These are phyloP conservation scores for Trichomycterus rosablanca DNA, from an alignment of 2,113 vertebrate species.

Conservation along the genomic window DNA sequence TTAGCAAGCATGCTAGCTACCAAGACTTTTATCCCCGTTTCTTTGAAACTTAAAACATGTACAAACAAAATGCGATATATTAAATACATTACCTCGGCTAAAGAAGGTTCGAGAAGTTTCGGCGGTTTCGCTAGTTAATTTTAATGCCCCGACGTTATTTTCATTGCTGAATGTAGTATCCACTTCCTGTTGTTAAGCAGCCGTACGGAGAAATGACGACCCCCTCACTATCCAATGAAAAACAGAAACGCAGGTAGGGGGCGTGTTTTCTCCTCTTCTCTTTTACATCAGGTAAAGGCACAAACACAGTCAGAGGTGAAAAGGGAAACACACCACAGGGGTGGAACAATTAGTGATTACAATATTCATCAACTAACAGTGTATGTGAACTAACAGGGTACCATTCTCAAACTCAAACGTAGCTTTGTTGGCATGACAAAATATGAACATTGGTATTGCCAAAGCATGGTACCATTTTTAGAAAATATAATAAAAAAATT, in stretches of 20 bases:
- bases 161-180: not conserved
- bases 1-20: not conserved
- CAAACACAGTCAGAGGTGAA: too few relatives aligned
- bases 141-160: not conserved
- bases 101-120: not conserved
- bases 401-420: too few relatives aligned
- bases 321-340: too few relatives aligned
- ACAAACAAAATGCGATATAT: not conserved
- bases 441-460: too few relatives aligned
- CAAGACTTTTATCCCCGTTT: not conserved
- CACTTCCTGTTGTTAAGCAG: not conserved
- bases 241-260: not conserved
- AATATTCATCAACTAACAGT: too few relatives aligned
- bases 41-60: not conserved
- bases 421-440: too few relatives aligned
- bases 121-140: not conserved
- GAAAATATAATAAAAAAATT: too few relatives aligned
- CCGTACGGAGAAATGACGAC: constrained; percentile 5
- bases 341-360: too few relatives aligned
- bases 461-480: too few relatives aligned
- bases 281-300: too few relatives aligned
- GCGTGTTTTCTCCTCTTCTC: too few relatives aligned
- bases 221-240: not conserved
- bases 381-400: too few relatives aligned
- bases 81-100: not conserved